These are phyloP conservation scores for Erethizon dorsatum DNA, from an alignment of 2,797 vertebrate genomes.

Conservation along the genomic window DNA sequence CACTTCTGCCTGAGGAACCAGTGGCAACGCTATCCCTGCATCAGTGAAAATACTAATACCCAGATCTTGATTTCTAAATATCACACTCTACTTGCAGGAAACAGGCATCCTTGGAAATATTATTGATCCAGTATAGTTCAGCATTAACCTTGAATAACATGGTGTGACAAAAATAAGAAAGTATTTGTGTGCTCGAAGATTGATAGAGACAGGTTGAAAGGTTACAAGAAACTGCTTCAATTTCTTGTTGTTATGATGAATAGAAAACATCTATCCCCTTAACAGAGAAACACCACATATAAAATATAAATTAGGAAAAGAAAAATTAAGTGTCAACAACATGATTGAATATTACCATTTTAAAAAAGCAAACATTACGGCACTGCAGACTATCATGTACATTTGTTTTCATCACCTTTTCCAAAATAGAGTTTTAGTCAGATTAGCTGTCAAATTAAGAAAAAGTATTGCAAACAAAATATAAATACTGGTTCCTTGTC, in stretches of 20 bases:
- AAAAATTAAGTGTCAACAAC: slow-evolving; percentile 5
- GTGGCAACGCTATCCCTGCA: neutral
- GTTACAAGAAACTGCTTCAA: neutral
- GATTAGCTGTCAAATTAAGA: neutral
- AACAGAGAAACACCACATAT: neutral
- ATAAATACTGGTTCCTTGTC: neutral
- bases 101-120: neutral
- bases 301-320: slow-evolving; percentile 53
- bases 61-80: neutral
- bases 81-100: neutral
- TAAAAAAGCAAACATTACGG: slow-evolving; percentile 4
- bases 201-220: neutral
- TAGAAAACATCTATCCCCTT: neutral
- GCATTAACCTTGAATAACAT: neutral
- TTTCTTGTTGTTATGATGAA: neutral
- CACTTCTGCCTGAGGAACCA: neutral
- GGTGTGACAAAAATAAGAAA: neutral
- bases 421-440: neutral
- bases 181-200: neutral
- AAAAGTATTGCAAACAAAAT: neutral
- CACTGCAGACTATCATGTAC: too few species aligned
- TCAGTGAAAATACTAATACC: neutral
- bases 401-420: neutral
- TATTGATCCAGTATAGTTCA: neutral
- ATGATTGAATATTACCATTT: slow-evolving; percentile 16